Percentiles rank a stretch among this genome's conserved stretches.
phyloP scores from a whole-genome alignment of 2,888 invertebrate species.

The Polylopha cassiicola region DNA sequence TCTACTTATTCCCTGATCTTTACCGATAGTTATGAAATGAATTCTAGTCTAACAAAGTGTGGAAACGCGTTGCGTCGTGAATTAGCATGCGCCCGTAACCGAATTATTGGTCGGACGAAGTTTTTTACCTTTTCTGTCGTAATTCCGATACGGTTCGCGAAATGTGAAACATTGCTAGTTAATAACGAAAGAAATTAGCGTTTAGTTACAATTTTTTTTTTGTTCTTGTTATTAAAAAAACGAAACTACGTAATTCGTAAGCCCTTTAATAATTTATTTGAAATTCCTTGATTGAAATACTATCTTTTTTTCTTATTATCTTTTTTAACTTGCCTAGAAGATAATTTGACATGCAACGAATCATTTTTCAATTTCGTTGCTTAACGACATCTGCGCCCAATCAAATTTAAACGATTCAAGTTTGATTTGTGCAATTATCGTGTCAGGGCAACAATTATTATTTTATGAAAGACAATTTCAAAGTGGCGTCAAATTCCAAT shows the following conservation, averaged over 20 bases:
- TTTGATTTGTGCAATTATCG: no score
- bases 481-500: no score
- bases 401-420: no score
- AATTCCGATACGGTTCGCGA: slow-evolving; percentile 62
- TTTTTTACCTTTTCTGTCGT: slow-evolving; percentile 53
- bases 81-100: slow-evolving; percentile 64
- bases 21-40: slow-evolving; percentile 30
- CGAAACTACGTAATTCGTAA: not conserved
- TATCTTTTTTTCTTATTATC: no score
- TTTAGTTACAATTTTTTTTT: not conserved
- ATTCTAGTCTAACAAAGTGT: slow-evolving; percentile 34
- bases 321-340: no score
- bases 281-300: no score
- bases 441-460: no score
- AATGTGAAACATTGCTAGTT: slow-evolving; percentile 67
- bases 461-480: no score
- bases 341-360: no score
- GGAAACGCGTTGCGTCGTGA: slow-evolving; percentile 47
- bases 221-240: not conserved
- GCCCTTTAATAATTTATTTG: no score
- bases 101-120: slow-evolving; percentile 49
- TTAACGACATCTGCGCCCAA: no score
- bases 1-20: not conserved
- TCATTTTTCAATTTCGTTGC: no score
- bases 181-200: slow-evolving; percentile 54